Evolutionary conservation across 37 sponge, comb jelly and placozoan genomes (phyloP), one percentile per base, ranked within the genome.

Genomic region (Beroe ovata): DNA sequence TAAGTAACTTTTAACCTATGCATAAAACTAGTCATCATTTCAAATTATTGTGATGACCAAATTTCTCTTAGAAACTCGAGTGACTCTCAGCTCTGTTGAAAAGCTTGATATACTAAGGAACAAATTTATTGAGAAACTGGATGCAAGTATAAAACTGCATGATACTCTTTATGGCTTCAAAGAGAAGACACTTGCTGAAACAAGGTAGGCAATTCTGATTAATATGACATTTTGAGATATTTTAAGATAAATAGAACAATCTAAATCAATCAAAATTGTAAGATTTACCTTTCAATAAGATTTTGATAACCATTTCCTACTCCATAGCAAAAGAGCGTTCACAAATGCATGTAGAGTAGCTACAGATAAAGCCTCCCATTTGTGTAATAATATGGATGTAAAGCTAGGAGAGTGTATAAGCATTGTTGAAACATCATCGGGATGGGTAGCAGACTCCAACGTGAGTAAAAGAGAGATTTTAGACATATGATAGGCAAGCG

Each of bases 301-400:
- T n/a, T n/a, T n/a, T n/a, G n/a, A n/a, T n/a, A n/a, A n/a, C n/a
- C n/a, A n/a, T n/a, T n/a, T n/a, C n/a, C n/a, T n/a, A n/a, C n/a
- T n/a, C n/a, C n/a, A n/a, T n/a, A 69, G 71, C 32, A 77, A 77
- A 23, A 39, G 47, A 25, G 47, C 84, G 20, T 77, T 77, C 22
- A 77, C 84, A 11, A 77, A 77, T 42, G 84, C 84, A 19, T 77
- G 84, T 42, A 77, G 54, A 77, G 84, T 77, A 25, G 84, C 84
- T 4, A 39, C 42, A 26, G 84, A 77, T 42, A 77, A 77, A 40
- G 84, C 84, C 20, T 21, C 20, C 41, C 84, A 77, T 20, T 29
- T 77, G 11, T 77, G 84, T 41, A 77, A 77, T 54, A 77, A 16
- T 41, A 77, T 77, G 42, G 84, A 77, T 77, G 84, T 77, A 2